Evolutionary conservation across 2,113 vertebrate genomes (phyloP).

Genomic region (Capra hircus): DNA sequence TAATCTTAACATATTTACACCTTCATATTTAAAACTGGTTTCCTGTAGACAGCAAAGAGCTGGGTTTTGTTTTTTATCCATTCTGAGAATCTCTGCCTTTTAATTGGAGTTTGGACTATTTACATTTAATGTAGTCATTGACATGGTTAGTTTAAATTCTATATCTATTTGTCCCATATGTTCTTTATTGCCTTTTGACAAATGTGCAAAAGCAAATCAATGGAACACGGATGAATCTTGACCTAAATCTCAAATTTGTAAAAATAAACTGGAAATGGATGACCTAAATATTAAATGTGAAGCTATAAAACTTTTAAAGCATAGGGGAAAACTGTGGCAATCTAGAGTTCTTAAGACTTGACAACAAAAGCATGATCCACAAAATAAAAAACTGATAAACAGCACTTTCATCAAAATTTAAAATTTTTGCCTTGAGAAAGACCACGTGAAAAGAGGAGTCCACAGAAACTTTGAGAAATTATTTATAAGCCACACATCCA

Average conservation of each 20-base stretch:
- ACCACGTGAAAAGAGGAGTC: neutral
- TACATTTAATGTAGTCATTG: neutral
- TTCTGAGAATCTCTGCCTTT: neutral
- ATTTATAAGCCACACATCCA: neutral
- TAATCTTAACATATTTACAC: neutral
- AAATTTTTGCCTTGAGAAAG: neutral
- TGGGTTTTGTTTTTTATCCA: neutral
- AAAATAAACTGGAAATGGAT: neutral
- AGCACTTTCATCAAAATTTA: neutral
- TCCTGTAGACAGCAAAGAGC: neutral
- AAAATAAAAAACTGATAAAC: neutral
- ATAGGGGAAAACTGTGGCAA: neutral
- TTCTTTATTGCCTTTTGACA: neutral
- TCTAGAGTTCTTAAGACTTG: neutral
- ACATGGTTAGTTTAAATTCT: slow-evolving; percentile 1
- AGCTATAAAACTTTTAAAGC: neutral
- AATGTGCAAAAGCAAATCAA: slow-evolving; percentile 11
- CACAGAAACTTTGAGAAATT: neutral
- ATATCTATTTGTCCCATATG: neutral
- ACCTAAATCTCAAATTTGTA: neutral
- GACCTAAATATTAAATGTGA: neutral
- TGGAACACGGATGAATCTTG: neutral
- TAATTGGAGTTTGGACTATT: neutral
- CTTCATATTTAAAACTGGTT: neutral
- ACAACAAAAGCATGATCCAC: neutral